These are phyloP conservation scores for Malurus cyaneus DNA, from an alignment of 2,113 vertebrate genomes.

Conservation along the genomic window DNA sequence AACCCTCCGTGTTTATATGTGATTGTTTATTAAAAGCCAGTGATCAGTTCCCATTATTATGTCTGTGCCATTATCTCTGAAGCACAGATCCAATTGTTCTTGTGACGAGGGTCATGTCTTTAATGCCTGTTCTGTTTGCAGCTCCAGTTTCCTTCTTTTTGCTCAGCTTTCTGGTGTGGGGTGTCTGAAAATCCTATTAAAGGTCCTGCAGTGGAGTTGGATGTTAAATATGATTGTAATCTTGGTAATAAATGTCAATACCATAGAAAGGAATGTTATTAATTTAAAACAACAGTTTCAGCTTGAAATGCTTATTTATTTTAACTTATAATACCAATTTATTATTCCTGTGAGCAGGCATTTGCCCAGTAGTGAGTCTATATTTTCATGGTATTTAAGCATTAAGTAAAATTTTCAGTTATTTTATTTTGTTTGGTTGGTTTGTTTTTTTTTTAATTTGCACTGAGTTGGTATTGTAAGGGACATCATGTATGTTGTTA, in stretches of 20 bases:
- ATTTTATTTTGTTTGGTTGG: background rate
- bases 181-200: background rate
- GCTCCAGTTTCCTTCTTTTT: background rate
- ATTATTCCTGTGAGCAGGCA: background rate
- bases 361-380: background rate
- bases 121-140: background rate
- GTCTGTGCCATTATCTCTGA: background rate
- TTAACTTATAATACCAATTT: background rate
- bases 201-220: background rate
- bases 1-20: background rate
- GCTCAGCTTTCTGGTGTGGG: background rate
- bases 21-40: background rate
- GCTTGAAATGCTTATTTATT: background rate
- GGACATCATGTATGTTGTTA: background rate
- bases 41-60: background rate
- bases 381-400: background rate
- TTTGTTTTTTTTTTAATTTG: background rate
- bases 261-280: background rate
- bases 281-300: background rate
- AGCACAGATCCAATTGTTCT: background rate
- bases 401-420: background rate
- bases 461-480: background rate
- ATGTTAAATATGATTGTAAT: background rate
- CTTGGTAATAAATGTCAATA: background rate
- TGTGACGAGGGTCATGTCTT: background rate